phyloP scores from a whole-genome alignment of 2,113 vertebrate genomes.

The Gambusia holbrooki region DNA sequence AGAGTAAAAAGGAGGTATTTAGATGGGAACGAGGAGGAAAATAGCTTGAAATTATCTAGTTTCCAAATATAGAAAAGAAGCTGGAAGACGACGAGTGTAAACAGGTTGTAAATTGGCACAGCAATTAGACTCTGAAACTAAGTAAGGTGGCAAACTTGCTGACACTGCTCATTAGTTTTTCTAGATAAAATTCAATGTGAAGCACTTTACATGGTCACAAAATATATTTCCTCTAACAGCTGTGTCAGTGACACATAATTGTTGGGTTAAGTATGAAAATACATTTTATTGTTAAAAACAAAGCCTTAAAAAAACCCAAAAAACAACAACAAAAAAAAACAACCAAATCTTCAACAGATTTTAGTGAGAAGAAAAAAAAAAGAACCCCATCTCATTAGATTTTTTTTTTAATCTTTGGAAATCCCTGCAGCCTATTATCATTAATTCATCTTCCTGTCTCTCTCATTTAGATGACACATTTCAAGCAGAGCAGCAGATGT shows the following conservation, averaged over 20 bases:
- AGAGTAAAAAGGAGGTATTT: slow-evolving; percentile 26
- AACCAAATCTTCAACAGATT: no score
- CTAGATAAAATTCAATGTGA: not conserved
- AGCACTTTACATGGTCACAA: not conserved
- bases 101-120: slow-evolving; percentile 6
- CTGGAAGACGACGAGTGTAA: slow-evolving; percentile 14
- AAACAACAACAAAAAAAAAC: no score
- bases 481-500: slow-evolving; percentile 67
- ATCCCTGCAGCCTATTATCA: slow-evolving; percentile 40
- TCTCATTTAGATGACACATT: slow-evolving; percentile 56
- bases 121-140: slow-evolving; percentile 19
- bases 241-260: not conserved
- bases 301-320: not conserved
- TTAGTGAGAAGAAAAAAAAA: not conserved
- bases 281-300: not conserved
- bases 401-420: slow-evolving; percentile 1
- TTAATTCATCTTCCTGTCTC: slow-evolving; percentile 55
- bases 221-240: not conserved
- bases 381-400: not conserved
- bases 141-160: not conserved
- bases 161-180: slow-evolving; percentile 5
- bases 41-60: slow-evolving; percentile 35
- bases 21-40: not conserved
- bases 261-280: not conserved
- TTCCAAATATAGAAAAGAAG: slow-evolving; percentile 17